These are phyloP conservation scores for Achatina immaculata DNA, from an alignment of 1,140 invertebrate species.

Conservation along the genomic window DNA sequence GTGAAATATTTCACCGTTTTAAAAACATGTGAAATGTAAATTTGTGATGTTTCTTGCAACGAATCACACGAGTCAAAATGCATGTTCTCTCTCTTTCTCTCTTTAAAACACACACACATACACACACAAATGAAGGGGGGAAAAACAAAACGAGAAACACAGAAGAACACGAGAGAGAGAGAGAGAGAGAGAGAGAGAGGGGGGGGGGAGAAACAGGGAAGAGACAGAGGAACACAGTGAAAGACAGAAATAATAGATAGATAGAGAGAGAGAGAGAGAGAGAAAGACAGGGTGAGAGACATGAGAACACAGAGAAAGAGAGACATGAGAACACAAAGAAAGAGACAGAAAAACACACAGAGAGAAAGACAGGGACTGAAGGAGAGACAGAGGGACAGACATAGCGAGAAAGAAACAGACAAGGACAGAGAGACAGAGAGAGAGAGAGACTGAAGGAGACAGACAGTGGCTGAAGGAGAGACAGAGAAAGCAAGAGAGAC, in stretches of 20 bases:
- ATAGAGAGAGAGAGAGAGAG: constrained; percentile 10
- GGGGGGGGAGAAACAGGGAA: neutral
- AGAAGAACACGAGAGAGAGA: no score
- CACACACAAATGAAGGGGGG: no score
- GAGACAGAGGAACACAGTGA: no score
- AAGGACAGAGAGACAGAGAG: neutral
- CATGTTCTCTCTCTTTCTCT: no score
- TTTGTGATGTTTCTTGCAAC: no score
- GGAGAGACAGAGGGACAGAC: neutral
- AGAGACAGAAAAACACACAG: neutral
- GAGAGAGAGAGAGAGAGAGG: no score
- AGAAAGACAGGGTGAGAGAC: neutral
- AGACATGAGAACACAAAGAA: no score
- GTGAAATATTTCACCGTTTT: no score
- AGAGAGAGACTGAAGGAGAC: neutral
- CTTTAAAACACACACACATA: no score
- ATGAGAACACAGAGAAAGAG: neutral
- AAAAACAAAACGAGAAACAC: no score
- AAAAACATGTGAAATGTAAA: no score
- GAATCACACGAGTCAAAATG: no score
- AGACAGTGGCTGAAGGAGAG: neutral
- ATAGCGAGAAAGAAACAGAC: neutral
- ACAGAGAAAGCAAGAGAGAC: neutral
- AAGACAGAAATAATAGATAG: neutral
- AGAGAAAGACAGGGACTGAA: neutral